Percentiles rank a stretch among this genome's conserved stretches.
Conservation (phyloP, 2,113 vertebrate genomes). For the Xerus inauris region DNA sequence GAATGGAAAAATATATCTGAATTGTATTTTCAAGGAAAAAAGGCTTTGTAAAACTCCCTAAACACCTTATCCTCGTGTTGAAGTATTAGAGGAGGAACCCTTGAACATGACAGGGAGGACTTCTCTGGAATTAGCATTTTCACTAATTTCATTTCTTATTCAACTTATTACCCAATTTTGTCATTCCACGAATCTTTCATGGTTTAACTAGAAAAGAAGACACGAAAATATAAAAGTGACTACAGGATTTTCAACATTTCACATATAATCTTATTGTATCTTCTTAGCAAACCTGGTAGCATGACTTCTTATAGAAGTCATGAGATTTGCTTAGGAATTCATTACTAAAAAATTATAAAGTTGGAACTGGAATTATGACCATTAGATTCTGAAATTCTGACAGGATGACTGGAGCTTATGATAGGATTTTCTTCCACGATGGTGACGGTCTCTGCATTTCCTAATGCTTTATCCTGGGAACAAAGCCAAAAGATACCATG, state of each 20-base stretch:
- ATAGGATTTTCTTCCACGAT: not conserved
- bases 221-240: not conserved
- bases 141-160: not conserved
- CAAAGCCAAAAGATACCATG: not conserved
- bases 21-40: not conserved
- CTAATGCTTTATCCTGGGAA: not conserved
- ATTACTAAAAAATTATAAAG: not conserved
- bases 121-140: not conserved
- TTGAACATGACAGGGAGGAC: not conserved
- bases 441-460: not conserved
- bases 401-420: not conserved
- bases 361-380: not conserved
- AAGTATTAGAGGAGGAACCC: not conserved
- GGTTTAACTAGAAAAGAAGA: not conserved
- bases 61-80: not conserved
- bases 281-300: not conserved
- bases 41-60: not conserved
- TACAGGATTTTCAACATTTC: not conserved
- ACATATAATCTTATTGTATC: not conserved
- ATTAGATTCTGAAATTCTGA: not conserved
- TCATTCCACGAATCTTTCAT: not conserved
- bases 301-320: too few species aligned
- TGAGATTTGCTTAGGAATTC: not conserved
- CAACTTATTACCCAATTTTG: not conserved
- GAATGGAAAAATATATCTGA: not conserved